Evolutionary conservation across 2,113 vertebrate species (phyloP).

Genomic region (Psilopsiagon aymara): DNA sequence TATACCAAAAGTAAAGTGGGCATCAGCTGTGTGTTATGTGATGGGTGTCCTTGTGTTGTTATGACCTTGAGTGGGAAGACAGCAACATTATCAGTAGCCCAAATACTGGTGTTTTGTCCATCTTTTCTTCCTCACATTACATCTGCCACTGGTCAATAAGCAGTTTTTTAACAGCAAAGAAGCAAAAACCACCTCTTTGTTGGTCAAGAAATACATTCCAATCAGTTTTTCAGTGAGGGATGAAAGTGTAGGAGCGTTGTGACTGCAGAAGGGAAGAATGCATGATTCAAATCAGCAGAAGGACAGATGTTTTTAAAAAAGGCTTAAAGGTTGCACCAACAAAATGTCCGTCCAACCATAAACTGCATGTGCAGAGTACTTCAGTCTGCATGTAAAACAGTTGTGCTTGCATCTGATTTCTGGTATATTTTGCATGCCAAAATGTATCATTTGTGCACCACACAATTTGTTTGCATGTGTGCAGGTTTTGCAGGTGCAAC

Average conservation of each 20-base stretch:
- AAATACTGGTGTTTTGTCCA: neutral
- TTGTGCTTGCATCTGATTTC: neutral
- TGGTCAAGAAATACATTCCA: neutral
- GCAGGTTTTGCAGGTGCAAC: slow-evolving; percentile 7
- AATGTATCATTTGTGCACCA: neutral
- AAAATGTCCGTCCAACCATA: neutral
- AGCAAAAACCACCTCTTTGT: neutral
- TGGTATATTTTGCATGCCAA: neutral
- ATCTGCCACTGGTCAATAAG: neutral
- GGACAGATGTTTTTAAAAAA: neutral
- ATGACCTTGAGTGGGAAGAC: neutral
- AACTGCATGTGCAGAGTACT: neutral
- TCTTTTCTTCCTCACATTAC: neutral
- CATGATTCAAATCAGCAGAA: neutral
- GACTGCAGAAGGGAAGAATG: neutral
- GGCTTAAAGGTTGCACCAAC: neutral
- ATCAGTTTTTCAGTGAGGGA: neutral
- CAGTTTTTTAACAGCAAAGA: neutral
- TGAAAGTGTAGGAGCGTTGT: neutral
- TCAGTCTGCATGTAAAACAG: neutral
- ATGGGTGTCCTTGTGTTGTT: neutral
- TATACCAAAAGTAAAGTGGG: neutral
- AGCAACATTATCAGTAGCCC: neutral
- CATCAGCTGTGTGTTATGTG: neutral
- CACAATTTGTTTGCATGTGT: neutral